A percentile compares a stretch with the other conserved stretches of the same genome.
Evolutionary conservation across 2,888 invertebrate genomes (phyloP).

Genomic region (Tinea pellionella): DNA sequence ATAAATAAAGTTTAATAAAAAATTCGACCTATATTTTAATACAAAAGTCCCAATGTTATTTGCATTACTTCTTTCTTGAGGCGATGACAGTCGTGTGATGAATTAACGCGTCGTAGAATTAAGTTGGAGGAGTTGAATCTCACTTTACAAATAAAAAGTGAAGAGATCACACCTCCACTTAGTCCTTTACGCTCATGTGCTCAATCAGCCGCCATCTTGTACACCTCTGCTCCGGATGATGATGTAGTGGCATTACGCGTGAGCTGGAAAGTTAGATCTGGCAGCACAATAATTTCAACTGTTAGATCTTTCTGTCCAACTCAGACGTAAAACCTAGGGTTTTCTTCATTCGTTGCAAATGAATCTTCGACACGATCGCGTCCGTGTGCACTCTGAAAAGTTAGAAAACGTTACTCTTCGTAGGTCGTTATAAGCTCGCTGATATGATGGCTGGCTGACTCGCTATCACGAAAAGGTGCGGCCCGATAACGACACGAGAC

Average conservation of each 20-base stretch:
- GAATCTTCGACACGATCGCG: not conserved
- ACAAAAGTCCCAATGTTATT: too few relatives aligned
- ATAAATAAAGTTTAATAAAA: too few relatives aligned
- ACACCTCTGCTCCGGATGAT: not conserved
- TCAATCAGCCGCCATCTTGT: not conserved
- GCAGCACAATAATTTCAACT: slow-evolving; percentile 56
- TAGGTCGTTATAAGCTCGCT: slow-evolving; percentile 22
- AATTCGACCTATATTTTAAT: too few relatives aligned
- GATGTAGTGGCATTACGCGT: slow-evolving; percentile 46
- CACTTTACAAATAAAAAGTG: slow-evolving; percentile 69
- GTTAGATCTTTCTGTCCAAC: slow-evolving; percentile 70
- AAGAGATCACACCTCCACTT: slow-evolving; percentile 73
- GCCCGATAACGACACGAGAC: slow-evolving; percentile 58
- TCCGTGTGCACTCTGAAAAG: slow-evolving; percentile 14
- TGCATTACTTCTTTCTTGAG: not conserved
- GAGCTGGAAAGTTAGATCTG: slow-evolving; percentile 73
- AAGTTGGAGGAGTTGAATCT: slow-evolving; percentile 73
- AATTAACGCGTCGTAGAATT: slow-evolving; percentile 50
- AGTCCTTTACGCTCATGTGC: slow-evolving; percentile 48
- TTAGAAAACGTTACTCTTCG: slow-evolving; percentile 10
- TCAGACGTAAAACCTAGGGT: slow-evolving; percentile 52
- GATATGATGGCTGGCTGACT: slow-evolving; percentile 24
- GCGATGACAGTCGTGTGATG: not conserved
- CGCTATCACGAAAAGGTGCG: slow-evolving; percentile 65
- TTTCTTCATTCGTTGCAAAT: not conserved